Evolutionary conservation across 2,888 invertebrate species (phyloP).

Genomic region (Malacosoma neustria): DNA sequence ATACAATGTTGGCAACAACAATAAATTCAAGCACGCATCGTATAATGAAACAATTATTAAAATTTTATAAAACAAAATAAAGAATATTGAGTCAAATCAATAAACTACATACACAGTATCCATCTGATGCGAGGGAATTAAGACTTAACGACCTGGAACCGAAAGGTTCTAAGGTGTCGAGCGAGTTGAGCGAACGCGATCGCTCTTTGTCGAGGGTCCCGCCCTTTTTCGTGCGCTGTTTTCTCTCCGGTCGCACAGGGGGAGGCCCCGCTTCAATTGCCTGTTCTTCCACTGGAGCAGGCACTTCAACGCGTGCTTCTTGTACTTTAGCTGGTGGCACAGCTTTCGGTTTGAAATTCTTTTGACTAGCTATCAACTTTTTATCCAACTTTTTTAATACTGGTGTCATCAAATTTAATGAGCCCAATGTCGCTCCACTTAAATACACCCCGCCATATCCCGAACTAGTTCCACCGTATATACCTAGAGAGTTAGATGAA

Average conservation of each 20-base stretch:
- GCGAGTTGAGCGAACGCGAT: constrained; percentile 55
- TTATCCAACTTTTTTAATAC: constrained; percentile 68
- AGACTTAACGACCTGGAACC: constrained; percentile 77
- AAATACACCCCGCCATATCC: constrained; percentile 81
- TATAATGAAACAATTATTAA: too few species aligned
- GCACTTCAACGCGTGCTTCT: constrained; percentile 23
- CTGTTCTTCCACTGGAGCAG: constrained; percentile 12
- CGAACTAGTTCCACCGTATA: constrained; percentile 77
- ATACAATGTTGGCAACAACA: too few species aligned
- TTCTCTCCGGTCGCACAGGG: constrained; percentile 54
- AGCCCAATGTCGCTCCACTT: constrained; percentile 73
- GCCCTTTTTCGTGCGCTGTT: constrained; percentile 31
- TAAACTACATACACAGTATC: constrained; percentile 83
- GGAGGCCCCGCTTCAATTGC: constrained; percentile 19
- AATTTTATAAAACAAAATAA: too few species aligned
- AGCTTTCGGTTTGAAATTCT: constrained; percentile 62
- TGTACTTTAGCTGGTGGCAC: constrained; percentile 48
- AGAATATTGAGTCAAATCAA: too few species aligned
- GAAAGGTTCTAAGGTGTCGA: constrained; percentile 43
- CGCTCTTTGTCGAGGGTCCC: constrained; percentile 52
- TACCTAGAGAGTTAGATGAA: constrained; percentile 52
- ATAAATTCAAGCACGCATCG: too few species aligned
- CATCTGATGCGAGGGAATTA: constrained; percentile 85
- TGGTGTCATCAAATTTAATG: constrained; percentile 74
- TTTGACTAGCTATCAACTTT: constrained; percentile 61